Percentiles rank a stretch among this genome's conserved stretches.
phyloP scores from a whole-genome alignment of 2,113 vertebrate genomes.

The Saguinus imperator region DNA sequence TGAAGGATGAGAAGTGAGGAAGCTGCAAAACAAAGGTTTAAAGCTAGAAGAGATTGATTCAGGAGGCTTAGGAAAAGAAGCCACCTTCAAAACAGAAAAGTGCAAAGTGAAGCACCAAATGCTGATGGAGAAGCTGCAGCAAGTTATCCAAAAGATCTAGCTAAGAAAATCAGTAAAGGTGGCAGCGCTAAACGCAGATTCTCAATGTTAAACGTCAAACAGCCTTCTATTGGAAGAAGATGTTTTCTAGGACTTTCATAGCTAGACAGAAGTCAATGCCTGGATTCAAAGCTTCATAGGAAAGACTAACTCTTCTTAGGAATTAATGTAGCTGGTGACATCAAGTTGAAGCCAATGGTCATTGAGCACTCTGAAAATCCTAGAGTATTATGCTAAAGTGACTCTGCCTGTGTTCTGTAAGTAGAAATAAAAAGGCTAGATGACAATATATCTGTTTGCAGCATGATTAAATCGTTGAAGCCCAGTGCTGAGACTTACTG shows the following conservation, averaged over 20 bases:
- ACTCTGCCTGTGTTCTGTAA: neutral
- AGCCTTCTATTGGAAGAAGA: neutral
- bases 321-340: neutral
- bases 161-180: neutral
- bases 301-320: neutral
- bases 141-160: neutral
- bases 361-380: neutral
- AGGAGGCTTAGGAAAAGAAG: neutral
- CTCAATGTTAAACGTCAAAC: neutral
- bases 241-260: neutral
- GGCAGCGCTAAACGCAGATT: neutral
- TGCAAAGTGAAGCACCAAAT: neutral
- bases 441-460: neutral
- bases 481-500: neutral
- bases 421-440: neutral
- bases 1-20: neutral
- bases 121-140: neutral
- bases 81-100: neutral
- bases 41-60: neutral
- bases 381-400: neutral
- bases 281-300: neutral
- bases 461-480: neutral
- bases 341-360: neutral
- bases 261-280: neutral
- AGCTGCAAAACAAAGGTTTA: neutral